A percentile compares a stretch with the other conserved stretches of the same genome.
Conservation (phyloP, 2,888 invertebrate genomes). For the Panorpa germanica region DNA sequence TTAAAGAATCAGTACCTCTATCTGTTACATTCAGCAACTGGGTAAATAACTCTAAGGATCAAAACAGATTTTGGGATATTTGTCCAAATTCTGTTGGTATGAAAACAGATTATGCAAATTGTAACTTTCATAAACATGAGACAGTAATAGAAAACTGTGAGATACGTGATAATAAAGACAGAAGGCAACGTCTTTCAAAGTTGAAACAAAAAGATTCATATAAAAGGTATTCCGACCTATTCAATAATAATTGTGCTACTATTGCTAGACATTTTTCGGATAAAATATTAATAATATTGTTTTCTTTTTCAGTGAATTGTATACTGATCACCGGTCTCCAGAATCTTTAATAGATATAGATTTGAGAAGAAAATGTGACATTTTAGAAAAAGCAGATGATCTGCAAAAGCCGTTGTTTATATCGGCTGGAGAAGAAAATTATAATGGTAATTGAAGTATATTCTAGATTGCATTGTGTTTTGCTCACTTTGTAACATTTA, state of each 20-base stretch:
- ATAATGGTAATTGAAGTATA: too few relatives aligned
- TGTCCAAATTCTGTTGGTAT: slow-evolving; percentile 18
- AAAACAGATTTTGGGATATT: neutral
- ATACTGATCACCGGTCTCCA: slow-evolving; percentile 32
- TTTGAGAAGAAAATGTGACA: slow-evolving; percentile 24
- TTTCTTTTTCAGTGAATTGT: too few relatives aligned
- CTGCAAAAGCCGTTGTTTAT: slow-evolving; percentile 22
- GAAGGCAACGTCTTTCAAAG: too few relatives aligned
- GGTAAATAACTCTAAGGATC: slow-evolving; percentile 6
- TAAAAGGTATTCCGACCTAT: too few relatives aligned
- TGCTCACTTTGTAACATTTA: too few relatives aligned
- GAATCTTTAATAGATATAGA: slow-evolving; percentile 27
- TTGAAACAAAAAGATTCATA: too few relatives aligned
- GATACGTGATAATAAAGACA: too few relatives aligned
- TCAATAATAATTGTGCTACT: too few relatives aligned
- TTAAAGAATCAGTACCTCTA: neutral
- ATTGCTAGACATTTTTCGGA: too few relatives aligned
- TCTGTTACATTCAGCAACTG: slow-evolving; percentile 3
- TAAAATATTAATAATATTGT: too few relatives aligned
- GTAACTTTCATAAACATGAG: slow-evolving; percentile 22
- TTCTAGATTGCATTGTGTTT: too few relatives aligned
- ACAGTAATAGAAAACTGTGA: slow-evolving; percentile 17
- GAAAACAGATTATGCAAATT: slow-evolving; percentile 24
- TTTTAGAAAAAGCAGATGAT: slow-evolving; percentile 25
- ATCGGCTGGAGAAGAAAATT: too few relatives aligned